Base-by-base conservation (phyloP, 1,140 invertebrate species). In the Drosophila kepulauana region DNA sequence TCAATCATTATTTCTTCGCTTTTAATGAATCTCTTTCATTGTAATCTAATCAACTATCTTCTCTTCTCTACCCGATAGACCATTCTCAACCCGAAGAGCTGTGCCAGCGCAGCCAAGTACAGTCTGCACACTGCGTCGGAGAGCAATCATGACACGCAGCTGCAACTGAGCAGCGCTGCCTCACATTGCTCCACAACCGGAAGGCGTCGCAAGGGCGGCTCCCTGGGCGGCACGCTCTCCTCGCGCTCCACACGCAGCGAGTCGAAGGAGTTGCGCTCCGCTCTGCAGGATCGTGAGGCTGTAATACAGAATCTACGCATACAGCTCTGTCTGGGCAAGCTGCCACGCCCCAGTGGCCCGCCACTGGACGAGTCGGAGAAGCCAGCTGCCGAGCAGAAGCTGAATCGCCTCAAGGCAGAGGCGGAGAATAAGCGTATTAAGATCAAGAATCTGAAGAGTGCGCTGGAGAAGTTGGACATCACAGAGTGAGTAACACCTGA, bases 231-330 rank as follows among this genome's bases (percentile, higher is more conserved):
- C 5, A 88, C 78, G 33, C 73, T 82, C 61, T 82, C 86, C 45
- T 81, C 91, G 59, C 82, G 81, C 79, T 93, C 93, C 3, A 85
- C 92, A 35, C 91, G 92, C 73, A 94, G 94, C 56, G 90, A 92
- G 70, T 92, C 97, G 56, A 96, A 97, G 77, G 94, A 94, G 62
- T 93, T 97, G 30, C 94, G 96, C 25, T 94, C 95, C 15, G 96
- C 96, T 1, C 91, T 97, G 5, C 94, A 95, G 59, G 96, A 97
- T 92, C 97, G 97, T 75, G 97, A 97, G 85, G 95, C 96, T 41
- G 95, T 97, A 43, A 97, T 97, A 82, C 95, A 97, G 82, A 97
- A 94, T 71, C 93, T 95, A 62, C 91, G 92, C 59, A 93, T 93
- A 16, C 93, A 93, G 72, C 78, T 94, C 1, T 93, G 93, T 25